Conservation (phyloP, 1,140 invertebrate genomes). For the Cyclargus thomasi region DNA sequence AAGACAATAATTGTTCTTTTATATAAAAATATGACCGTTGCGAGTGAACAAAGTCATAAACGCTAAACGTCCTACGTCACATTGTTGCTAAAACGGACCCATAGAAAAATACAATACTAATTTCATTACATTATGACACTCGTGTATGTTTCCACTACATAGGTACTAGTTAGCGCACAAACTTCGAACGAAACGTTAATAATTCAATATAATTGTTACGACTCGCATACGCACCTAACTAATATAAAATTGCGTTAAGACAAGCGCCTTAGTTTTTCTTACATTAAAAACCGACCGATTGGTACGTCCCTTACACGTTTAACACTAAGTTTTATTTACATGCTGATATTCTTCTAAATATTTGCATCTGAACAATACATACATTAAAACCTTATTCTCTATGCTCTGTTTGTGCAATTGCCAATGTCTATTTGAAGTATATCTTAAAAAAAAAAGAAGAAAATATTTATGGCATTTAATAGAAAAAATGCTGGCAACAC, state of each 20-base stretch:
- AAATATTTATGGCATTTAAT: slow-evolving; percentile 43
- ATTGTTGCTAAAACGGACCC: slow-evolving; percentile 1
- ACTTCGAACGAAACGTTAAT: slow-evolving; percentile 27
- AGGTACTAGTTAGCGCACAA: slow-evolving; percentile 39
- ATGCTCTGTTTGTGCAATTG: slow-evolving; percentile 63
- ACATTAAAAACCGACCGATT: slow-evolving; percentile 54
- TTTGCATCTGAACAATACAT: slow-evolving; percentile 74
- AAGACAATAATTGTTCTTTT: slow-evolving; percentile 9
- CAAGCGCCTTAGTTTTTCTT: slow-evolving; percentile 40
- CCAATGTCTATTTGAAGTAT: slow-evolving; percentile 38
- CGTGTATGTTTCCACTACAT: slow-evolving; percentile 21
- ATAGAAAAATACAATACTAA: slow-evolving; percentile 15
- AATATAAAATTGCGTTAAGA: slow-evolving; percentile 42
- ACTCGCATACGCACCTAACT: slow-evolving; percentile 38
- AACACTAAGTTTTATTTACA: slow-evolving; percentile 68
- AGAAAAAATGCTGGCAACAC: slow-evolving; percentile 33
- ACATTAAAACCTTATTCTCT: slow-evolving; percentile 67
- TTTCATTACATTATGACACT: slow-evolving; percentile 15
- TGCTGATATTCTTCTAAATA: slow-evolving; percentile 71
- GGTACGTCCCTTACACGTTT: slow-evolving; percentile 44
- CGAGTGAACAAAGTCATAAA: slow-evolving; percentile 3
- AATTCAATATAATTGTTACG: slow-evolving; percentile 35
- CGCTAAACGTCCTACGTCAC: background rate
- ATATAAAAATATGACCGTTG: slow-evolving; percentile 15
- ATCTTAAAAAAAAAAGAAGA: slow-evolving; percentile 23